Evolutionary conservation across 1,140 invertebrate species (phyloP).

Genomic region (Limonius californicus): DNA sequence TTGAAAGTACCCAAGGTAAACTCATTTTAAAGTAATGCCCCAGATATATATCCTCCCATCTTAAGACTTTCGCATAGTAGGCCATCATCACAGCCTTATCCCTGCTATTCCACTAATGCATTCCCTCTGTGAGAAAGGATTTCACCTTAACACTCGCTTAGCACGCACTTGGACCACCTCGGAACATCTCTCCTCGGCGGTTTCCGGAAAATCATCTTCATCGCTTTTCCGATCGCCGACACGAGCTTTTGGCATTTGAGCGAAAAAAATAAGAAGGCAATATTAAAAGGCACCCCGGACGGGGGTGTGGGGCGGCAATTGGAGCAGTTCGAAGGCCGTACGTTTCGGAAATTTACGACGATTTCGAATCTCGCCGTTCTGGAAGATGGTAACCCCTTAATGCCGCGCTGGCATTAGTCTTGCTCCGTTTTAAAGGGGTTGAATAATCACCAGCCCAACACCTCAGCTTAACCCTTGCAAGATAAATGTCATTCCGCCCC

Average conservation of each 20-base stretch:
- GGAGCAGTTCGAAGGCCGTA: too few relatives aligned
- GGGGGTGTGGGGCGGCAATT: too few relatives aligned
- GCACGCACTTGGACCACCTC: not conserved
- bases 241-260: too few relatives aligned
- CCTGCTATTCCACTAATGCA: constrained; percentile 28
- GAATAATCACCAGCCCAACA: constrained; percentile 35
- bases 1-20: not conserved
- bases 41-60: constrained; percentile 23
- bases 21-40: constrained; percentile 16
- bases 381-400: constrained; percentile 30
- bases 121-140: constrained; percentile 25
- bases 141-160: constrained; percentile 18
- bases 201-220: not conserved
- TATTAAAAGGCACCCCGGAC: too few relatives aligned
- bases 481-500: constrained; percentile 40
- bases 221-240: too few relatives aligned
- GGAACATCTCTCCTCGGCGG: not conserved
- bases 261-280: too few relatives aligned
- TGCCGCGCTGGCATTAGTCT: constrained; percentile 36
- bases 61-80: constrained; percentile 21
- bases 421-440: constrained; percentile 38
- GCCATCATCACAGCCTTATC: constrained; percentile 28
- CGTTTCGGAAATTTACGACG: not conserved
- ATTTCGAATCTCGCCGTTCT: constrained; percentile 1
- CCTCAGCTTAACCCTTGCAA: constrained; percentile 35